Base-by-base conservation (phyloP, 1,140 invertebrate genomes). In the Drosophila ananassae region DNA sequence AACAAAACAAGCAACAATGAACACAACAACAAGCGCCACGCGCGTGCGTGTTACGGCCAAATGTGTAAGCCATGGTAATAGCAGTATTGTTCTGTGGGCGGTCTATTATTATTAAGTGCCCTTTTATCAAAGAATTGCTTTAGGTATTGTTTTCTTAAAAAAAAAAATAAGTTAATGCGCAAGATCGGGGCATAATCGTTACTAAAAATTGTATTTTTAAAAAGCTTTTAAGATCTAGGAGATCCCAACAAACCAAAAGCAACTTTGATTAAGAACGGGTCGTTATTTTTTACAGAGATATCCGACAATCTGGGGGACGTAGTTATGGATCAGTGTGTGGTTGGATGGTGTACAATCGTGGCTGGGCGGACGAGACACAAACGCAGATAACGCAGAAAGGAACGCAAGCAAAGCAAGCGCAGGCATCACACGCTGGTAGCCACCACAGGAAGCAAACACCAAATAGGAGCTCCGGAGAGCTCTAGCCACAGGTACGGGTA, bases 21-120 rank as follows among this genome's bases (percentile, higher is more conserved):
- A 91, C 89, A 91, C 90, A 91, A 90, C 87, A 78, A 76, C 80
- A 89, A 76, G 84, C 81, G 75, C 79, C 76, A 89, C 71, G 77
- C 82, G 73, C 90, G 79, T 91, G 87, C 87, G 77, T 84, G 64
- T 91, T 85, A 91, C 17, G 59, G 73, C 73, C 41, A 59, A 75
- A 28, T 72, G 58, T 76, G 47, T 71, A 71, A 75, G 77, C 53
- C 30, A 55, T 47, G 34, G 28, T n/a, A 28, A 39, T 34, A 61
- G 50, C 46, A 52, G 34, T 39, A n/a, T 41, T 9, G 28, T 24
- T 51, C 52, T 61, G 22, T 62, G 30, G 55, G 52, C 60, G 24
- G 62, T 54, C 64, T 66, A 17, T 17, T 17, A 17, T 17, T 55
- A 53, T 77, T 59, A 51, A 52, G 57, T 7, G n/a, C 13, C 13